Percentiles rank a stretch among this genome's conserved stretches.
Conservation (phyloP, 1,140 invertebrate species). For the Apis florea region DNA sequence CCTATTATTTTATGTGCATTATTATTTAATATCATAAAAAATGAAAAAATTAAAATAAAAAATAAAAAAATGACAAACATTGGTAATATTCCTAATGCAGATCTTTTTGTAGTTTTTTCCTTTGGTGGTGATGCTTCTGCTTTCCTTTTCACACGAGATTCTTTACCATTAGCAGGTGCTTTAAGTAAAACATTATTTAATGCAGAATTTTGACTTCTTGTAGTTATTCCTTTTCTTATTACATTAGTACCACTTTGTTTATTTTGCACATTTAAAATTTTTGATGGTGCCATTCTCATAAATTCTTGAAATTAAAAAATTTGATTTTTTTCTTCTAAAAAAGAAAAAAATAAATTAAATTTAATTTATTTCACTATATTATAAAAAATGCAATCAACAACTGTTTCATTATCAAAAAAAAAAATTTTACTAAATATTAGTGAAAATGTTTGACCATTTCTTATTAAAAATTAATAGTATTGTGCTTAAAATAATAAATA, state of each 20-base stretch:
- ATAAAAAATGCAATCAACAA: background rate
- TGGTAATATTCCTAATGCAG: constrained; percentile 89
- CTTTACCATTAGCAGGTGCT: constrained; percentile 65
- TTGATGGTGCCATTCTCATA: constrained; percentile 82
- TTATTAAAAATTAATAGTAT: background rate
- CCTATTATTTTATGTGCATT: constrained; percentile 56
- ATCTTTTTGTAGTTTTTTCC: constrained; percentile 82
- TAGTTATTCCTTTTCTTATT: constrained; percentile 74
- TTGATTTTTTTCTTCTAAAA: background rate
- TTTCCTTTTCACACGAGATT: constrained; percentile 79
- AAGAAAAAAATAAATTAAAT: background rate
- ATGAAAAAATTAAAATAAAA: constrained; percentile 8
- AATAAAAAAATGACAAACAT: constrained; percentile 78
- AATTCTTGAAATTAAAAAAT: constrained; percentile 24
- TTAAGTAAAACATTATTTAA: constrained; percentile 59
- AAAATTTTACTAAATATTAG: background rate
- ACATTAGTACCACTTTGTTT: constrained; percentile 74
- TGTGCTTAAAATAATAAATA: background rate
- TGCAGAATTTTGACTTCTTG: constrained; percentile 75
- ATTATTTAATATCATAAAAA: background rate
- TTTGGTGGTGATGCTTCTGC: constrained; percentile 80
- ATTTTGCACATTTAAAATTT: constrained; percentile 76
- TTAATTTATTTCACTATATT: background rate
- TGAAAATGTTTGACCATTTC: background rate
- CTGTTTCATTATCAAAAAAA: background rate